A percentile compares a stretch with the other conserved stretches of the same genome.
phyloP scores from a whole-genome alignment of 2,888 invertebrate genomes.

The Ormyrus labotus region DNA sequence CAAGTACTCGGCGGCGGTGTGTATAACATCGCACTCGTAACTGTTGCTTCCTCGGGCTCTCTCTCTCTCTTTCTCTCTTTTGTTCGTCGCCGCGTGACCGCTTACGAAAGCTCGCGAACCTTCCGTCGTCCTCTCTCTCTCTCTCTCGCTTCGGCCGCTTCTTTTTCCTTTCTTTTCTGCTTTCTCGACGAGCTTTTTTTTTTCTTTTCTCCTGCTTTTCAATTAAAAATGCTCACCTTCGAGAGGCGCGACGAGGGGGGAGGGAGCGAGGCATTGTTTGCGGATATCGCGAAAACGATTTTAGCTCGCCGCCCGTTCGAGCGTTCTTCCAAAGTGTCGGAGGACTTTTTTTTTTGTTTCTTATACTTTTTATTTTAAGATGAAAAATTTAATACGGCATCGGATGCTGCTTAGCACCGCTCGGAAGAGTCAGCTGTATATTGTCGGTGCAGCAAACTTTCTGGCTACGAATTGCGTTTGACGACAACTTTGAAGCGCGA shows the following conservation, averaged over 20 bases:
- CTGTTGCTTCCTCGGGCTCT: slow-evolving; percentile 17
- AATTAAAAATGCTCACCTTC: slow-evolving; percentile 21
- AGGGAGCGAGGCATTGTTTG: slow-evolving; percentile 1
- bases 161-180: not conserved
- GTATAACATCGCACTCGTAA: slow-evolving; percentile 12
- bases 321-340: too few species aligned
- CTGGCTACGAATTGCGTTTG: too few species aligned
- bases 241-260: not conserved
- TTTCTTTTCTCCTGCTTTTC: not conserved
- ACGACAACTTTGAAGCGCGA: too few species aligned
- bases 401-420: too few species aligned
- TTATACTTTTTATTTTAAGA: too few species aligned
- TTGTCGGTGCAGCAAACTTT: too few species aligned
- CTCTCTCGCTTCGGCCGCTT: not conserved
- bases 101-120: not conserved
- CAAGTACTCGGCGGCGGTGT: not conserved
- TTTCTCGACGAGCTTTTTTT: not conserved
- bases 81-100: not conserved
- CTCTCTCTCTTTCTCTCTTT: not conserved
- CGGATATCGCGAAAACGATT: slow-evolving; percentile 14
- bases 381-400: too few species aligned
- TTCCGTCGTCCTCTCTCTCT: not conserved
- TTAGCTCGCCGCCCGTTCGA: slow-evolving; percentile 22
- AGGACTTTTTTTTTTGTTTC: too few species aligned
- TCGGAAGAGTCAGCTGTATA: too few species aligned